phyloP scores from a whole-genome alignment of 2,888 invertebrate genomes.

The Nasonovia ribisnigri region DNA sequence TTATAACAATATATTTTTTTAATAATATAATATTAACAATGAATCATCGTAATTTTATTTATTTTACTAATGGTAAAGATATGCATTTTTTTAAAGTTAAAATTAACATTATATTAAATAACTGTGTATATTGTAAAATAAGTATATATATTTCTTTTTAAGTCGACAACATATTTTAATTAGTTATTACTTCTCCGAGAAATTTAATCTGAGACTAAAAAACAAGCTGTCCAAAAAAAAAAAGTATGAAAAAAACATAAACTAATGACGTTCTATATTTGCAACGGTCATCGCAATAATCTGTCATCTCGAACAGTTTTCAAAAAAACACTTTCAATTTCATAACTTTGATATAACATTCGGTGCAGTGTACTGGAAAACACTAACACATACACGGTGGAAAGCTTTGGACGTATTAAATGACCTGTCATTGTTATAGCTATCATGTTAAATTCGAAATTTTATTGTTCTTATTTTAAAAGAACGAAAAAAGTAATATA shows the following conservation, averaged over 20 bases:
- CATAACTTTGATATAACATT: background rate
- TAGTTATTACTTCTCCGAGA: background rate
- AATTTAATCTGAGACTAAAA: background rate
- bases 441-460: slow-evolving; percentile 16
- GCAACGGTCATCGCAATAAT: background rate
- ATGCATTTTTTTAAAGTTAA: background rate
- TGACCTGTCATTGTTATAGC: slow-evolving; percentile 22
- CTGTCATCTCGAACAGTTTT: slow-evolving; percentile 10
- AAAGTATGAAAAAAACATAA: background rate
- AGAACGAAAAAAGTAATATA: background rate
- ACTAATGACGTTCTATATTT: slow-evolving; percentile 13
- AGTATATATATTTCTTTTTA: background rate
- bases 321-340: slow-evolving; percentile 23
- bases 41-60: background rate
- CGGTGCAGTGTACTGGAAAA: background rate
- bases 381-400: background rate
- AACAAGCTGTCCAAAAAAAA: background rate
- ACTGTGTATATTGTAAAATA: background rate
- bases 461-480: background rate
- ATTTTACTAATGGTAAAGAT: background rate
- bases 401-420: slow-evolving; percentile 34
- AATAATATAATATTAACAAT: background rate
- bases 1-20: too few relatives aligned
- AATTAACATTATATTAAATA: background rate
- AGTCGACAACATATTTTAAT: background rate